Percentiles rank a stretch among this genome's conserved stretches.
Evolutionary conservation across 1,140 invertebrate species (phyloP).

Genomic region (Drosophila grimshawi): DNA sequence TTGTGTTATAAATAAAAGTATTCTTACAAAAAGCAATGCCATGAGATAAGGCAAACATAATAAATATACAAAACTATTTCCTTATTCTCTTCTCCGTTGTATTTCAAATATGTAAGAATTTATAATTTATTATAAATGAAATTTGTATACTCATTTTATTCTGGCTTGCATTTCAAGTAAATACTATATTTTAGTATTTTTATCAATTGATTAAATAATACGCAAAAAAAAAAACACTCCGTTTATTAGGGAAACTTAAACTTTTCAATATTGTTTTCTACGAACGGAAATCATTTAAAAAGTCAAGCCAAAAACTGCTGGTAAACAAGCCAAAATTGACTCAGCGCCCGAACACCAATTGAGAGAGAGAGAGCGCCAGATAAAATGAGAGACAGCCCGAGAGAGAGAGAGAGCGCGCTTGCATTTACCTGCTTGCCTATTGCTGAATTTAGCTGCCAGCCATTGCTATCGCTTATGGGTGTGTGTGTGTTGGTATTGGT

Average conservation of each 20-base stretch:
- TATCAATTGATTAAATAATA: too few species aligned
- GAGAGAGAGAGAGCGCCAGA: conserved; percentile 9
- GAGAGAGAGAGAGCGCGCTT: conserved; percentile 10
- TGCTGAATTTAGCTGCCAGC: conserved; percentile 51
- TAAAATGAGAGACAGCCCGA: conserved; percentile 9
- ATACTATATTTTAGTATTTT: too few species aligned
- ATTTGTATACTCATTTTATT: too few species aligned
- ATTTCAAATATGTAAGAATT: too few species aligned
- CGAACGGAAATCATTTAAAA: neutral
- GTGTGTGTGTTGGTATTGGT: neutral
- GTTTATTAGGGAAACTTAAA: neutral
- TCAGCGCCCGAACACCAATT: conserved; percentile 14
- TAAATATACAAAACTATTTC: too few species aligned
- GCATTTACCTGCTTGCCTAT: conserved; percentile 54
- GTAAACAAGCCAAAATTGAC: conserved; percentile 34
- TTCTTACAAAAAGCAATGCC: neutral
- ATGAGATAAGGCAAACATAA: neutral
- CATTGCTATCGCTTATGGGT: conserved; percentile 11
- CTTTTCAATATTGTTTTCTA: neutral
- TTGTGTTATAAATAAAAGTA: neutral
- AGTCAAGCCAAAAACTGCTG: conserved; percentile 25
- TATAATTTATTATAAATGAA: too few species aligned
- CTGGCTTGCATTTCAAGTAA: too few species aligned
- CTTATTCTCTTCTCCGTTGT: too few species aligned
- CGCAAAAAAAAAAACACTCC: too few species aligned